A percentile compares a stretch with the other conserved stretches of the same genome.
Evolutionary conservation across 2,113 vertebrate genomes (phyloP).

Genomic region (Salvelinus fontinalis): DNA sequence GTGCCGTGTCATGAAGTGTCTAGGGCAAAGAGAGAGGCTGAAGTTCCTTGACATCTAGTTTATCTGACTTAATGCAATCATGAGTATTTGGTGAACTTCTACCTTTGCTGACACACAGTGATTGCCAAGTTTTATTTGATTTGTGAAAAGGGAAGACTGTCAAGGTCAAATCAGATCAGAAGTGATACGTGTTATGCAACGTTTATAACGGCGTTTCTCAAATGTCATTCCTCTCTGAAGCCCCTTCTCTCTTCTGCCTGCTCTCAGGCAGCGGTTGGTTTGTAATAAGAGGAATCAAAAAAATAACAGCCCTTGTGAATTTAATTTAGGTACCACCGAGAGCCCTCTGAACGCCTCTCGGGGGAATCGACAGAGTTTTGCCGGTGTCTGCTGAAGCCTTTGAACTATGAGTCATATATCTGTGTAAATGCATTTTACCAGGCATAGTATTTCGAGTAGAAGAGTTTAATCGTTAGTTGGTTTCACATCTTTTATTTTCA

Average conservation of each 20-base stretch:
- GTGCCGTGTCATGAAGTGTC: background rate
- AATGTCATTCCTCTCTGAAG: background rate
- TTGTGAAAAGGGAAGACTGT: too few relatives aligned
- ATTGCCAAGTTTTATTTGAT: too few relatives aligned
- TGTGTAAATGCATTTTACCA: conserved; percentile 11
- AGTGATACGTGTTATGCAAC: background rate
- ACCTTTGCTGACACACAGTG: too few relatives aligned
- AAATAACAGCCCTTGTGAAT: conserved; percentile 14
- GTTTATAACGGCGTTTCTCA: background rate
- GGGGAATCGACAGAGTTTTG: conserved; percentile 37
- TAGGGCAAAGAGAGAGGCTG: background rate
- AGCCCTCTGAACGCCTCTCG: conserved; percentile 29
- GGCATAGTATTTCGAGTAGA: background rate
- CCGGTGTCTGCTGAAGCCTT: conserved; percentile 40
- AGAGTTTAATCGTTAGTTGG: conserved; percentile 23
- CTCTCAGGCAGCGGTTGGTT: background rate
- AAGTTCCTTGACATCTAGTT: background rate
- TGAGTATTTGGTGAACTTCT: too few relatives aligned
- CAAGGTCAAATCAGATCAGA: too few relatives aligned
- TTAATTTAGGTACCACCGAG: conserved; percentile 40
- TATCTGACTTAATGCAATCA: too few relatives aligned
- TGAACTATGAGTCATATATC: conserved; percentile 34
- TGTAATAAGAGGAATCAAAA: background rate
- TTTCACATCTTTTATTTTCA: background rate
- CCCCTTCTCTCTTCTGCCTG: background rate